Percentiles rank a stretch among this genome's conserved stretches.
These are phyloP conservation scores for Parazoanthus atlanticus DNA, from an alignment of 92 coral and sea anemone genomes.

Conservation along the genomic window DNA sequence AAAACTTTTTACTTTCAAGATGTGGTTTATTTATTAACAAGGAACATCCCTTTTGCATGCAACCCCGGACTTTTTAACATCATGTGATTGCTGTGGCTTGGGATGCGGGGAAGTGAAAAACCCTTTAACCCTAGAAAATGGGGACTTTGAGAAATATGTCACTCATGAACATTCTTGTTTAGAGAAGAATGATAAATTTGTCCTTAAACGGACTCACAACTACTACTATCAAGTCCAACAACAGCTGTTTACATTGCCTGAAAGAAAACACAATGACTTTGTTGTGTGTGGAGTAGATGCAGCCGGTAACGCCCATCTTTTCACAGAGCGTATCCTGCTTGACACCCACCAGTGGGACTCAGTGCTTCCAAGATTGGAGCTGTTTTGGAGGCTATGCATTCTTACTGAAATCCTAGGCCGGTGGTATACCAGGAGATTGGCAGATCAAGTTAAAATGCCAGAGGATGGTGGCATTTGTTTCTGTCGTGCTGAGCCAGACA, in stretches of 20 bases:
- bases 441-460: conserved; percentile 24
- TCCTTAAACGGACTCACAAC: neutral
- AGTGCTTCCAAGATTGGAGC: conserved; percentile 49
- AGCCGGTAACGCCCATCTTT: neutral
- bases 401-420: conserved; percentile 58
- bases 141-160: conserved; percentile 55
- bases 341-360: conserved; percentile 45
- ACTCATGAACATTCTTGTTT: neutral
- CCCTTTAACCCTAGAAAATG: conserved; percentile 43
- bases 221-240: conserved; percentile 29
- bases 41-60: conserved; percentile 68
- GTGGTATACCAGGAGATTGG: conserved; percentile 61
- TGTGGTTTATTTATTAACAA: conserved; percentile 53
- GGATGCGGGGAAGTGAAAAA: conserved; percentile 79
- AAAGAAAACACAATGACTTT: conserved; percentile 21
- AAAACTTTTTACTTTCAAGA: conserved; percentile 24
- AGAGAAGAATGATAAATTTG: neutral
- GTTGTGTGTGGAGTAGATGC: conserved; percentile 21
- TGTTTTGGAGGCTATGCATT: conserved; percentile 60
- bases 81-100: conserved; percentile 69
- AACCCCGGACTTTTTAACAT: conserved; percentile 67
- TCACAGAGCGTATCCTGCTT: conserved; percentile 36
- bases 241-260: conserved; percentile 10
- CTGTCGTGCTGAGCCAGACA: conserved; percentile 47
- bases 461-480: conserved; percentile 48